Evolutionary conservation across 2,797 vertebrate species (phyloP), one percentile per base, ranked within the genome.

Genomic region (Danio jaintianensis): DNA sequence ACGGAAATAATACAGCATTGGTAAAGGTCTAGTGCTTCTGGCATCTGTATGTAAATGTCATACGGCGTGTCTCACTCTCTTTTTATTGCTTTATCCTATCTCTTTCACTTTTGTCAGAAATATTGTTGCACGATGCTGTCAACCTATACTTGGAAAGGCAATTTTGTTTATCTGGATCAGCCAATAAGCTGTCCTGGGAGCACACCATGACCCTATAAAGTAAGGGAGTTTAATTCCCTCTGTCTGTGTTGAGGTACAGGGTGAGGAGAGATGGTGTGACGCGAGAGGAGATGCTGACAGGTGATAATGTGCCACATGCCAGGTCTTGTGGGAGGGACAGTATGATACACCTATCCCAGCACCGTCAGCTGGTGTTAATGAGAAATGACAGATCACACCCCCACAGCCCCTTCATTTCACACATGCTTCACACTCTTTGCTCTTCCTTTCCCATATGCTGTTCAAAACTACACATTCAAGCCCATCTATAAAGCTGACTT

Each of bases 351-450:
- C 18, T 20, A 48, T 68, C 66, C 63, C 10, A 11, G 48, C 47
- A 81, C 70, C 40, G 42, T 83, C 68, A 83, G 58, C 71, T 62
- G 13, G 77, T 59, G 71, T 71, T 76, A 82, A 81, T 79, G 77
- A 73, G 29, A 86, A 73, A 80, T 82, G 82, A 85, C 86, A 83
- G 81, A 77, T 86, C 74, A 63, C 72, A 74, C 75, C 69, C 74
- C 75, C 56, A 38, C 67, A 80, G 61, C 64, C 45, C 61, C 68
- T 70, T 36, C 42, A 0, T 63, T 63, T 62, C 71, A 45, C 63
- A 61, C 38, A 43, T 11, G 38, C 63, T 66, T 66, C 47, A 74
- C 36, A 73, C 61, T 76, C 56, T 18, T 40, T 53, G 13, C 18
- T 29, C 50, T 75, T 22, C 50, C 18, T 58, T 63, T n/a, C 45